phyloP scores from a whole-genome alignment of 1,140 invertebrate species.

The Watersipora subatra region DNA sequence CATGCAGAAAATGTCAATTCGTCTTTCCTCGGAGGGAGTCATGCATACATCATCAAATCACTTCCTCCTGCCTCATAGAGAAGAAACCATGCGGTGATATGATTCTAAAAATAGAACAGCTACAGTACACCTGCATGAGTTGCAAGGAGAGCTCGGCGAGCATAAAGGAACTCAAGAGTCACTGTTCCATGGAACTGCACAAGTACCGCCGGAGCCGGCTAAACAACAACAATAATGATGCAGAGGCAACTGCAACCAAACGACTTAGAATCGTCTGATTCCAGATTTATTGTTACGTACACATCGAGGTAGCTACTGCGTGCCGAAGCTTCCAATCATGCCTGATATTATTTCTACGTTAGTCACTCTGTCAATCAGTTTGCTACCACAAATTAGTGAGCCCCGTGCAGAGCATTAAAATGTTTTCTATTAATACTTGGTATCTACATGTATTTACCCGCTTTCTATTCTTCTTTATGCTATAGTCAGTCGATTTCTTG shows the following conservation, averaged over 20 bases:
- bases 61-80: slow-evolving; percentile 49
- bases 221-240: slow-evolving; percentile 1
- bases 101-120: slow-evolving; percentile 40
- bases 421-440: too few relatives aligned
- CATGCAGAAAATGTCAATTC: slow-evolving; percentile 70
- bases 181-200: slow-evolving; percentile 48
- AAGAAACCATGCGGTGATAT: slow-evolving; percentile 35
- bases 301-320: too few relatives aligned
- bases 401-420: too few relatives aligned
- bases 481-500: too few relatives aligned
- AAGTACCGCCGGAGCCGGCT: slow-evolving; percentile 12
- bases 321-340: too few relatives aligned
- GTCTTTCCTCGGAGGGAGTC: slow-evolving; percentile 62
- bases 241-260: background rate
- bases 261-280: background rate
- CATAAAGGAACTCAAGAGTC: slow-evolving; percentile 49
- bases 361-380: too few relatives aligned
- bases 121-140: slow-evolving; percentile 54
- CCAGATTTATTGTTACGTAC: too few relatives aligned
- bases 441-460: too few relatives aligned
- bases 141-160: slow-evolving; percentile 48
- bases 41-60: slow-evolving; percentile 57
- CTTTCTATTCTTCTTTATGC: too few relatives aligned
- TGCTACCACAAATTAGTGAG: too few relatives aligned
- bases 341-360: too few relatives aligned